A percentile compares a stretch with the other conserved stretches of the same genome.
phyloP scores from a whole-genome alignment of 1,140 invertebrate genomes.

The Saccostrea glomerata region DNA sequence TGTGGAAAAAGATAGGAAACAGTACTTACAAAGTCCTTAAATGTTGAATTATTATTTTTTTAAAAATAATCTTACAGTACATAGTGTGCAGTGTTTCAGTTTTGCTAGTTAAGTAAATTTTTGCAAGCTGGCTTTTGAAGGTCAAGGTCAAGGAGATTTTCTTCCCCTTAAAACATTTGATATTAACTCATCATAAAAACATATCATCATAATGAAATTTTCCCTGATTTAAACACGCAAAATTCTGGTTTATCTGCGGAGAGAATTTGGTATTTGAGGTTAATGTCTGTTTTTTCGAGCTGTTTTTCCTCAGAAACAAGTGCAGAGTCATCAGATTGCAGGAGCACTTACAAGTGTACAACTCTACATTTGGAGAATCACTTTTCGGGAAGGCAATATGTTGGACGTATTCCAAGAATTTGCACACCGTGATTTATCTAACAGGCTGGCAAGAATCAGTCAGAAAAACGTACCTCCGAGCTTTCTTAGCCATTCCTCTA shows the following conservation, averaged over 20 bases:
- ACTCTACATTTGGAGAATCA: constrained; percentile 24
- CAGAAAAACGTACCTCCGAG: background rate
- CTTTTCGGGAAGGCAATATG: constrained; percentile 22
- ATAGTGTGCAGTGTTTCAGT: no score
- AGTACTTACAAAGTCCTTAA: no score
- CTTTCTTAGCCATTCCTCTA: background rate
- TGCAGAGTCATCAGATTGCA: constrained; percentile 35
- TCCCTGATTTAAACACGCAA: background rate
- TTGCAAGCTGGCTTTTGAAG: background rate
- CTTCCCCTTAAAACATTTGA: background rate
- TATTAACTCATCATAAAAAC: background rate
- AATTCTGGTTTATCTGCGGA: background rate
- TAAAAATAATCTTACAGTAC: no score
- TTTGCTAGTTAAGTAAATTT: background rate
- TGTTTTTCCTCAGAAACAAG: background rate
- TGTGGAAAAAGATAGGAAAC: no score
- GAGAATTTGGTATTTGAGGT: constrained; percentile 20
- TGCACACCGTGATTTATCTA: constrained; percentile 28
- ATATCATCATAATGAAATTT: background rate
- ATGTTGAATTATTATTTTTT: no score
- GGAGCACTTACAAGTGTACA: constrained; percentile 17
- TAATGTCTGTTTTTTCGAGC: constrained; percentile 29
- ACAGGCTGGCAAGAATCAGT: constrained; percentile 8
- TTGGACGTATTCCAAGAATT: constrained; percentile 22
- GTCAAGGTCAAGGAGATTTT: background rate